These are phyloP conservation scores for Entomobrya proxima DNA, from an alignment of 2,888 invertebrate genomes.

Conservation along the genomic window DNA sequence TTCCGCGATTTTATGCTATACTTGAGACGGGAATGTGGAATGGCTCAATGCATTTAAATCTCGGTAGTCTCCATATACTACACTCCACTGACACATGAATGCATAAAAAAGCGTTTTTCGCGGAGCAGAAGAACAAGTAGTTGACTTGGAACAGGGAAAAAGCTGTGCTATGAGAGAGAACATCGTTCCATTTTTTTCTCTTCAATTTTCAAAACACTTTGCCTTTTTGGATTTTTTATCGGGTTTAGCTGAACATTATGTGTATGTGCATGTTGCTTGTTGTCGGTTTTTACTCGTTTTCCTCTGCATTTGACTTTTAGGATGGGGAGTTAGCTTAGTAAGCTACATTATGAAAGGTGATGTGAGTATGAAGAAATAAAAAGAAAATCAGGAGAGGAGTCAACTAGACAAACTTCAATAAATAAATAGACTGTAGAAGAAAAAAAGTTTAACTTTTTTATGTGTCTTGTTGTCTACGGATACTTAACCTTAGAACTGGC, in stretches of 20 bases:
- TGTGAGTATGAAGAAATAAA: neutral
- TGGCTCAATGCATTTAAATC: constrained; percentile 65
- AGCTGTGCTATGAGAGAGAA: neutral
- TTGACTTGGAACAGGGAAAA: neutral
- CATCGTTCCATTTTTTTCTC: neutral
- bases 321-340: neutral
- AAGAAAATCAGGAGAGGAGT: too few species aligned
- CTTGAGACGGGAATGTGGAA: constrained; percentile 4
- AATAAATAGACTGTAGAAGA: neutral
- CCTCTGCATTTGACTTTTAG: neutral
- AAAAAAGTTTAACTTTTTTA: neutral
- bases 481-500: neutral
- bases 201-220: constrained; percentile 36
- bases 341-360: neutral
- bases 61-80: constrained; percentile 28
- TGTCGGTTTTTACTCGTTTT: neutral
- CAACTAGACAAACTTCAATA: neutral
- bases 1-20: constrained; percentile 18
- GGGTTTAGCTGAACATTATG: neutral
- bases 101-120: constrained; percentile 19
- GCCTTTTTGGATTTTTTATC: neutral
- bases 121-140: neutral
- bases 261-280: neutral
- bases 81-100: constrained; percentile 6
- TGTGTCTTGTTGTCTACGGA: neutral